Conservation (phyloP, 2,113 vertebrate species). For the Vireo altiloquus region DNA sequence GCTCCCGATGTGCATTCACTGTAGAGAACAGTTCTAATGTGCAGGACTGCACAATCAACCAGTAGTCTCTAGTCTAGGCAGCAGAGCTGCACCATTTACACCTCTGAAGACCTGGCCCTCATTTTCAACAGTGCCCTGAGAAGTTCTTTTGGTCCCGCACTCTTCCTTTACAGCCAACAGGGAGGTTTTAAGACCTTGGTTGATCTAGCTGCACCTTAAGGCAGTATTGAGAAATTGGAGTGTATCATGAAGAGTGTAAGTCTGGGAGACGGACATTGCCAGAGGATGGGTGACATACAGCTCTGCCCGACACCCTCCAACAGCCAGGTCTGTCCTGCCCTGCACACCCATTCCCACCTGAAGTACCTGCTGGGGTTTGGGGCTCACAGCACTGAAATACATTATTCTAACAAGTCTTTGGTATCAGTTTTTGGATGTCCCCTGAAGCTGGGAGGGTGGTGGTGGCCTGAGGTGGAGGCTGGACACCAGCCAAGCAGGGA, state of each 20-base stretch:
- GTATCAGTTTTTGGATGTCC: background rate
- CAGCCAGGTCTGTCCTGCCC: background rate
- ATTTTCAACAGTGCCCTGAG: background rate
- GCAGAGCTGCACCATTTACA: background rate
- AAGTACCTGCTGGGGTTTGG: background rate
- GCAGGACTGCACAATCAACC: background rate
- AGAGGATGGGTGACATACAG: background rate
- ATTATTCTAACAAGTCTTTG: rapidly evolving
- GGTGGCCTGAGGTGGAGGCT: background rate
- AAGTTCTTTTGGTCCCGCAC: background rate
- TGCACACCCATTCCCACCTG: background rate
- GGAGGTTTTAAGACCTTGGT: background rate
- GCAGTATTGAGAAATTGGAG: rapidly evolving
- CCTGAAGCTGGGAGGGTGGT: background rate
- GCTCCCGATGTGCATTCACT: background rate
- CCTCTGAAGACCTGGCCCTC: background rate
- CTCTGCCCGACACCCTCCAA: background rate
- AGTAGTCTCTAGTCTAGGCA: background rate
- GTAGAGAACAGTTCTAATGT: background rate
- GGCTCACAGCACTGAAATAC: background rate
- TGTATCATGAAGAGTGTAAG: background rate
- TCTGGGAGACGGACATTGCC: background rate
- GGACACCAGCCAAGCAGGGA: background rate
- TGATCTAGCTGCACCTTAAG: background rate
- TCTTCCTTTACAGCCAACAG: background rate